A percentile compares a stretch with the other conserved stretches of the same genome.
These are phyloP conservation scores for Drosophila parthenogenetica DNA, from an alignment of 2,888 invertebrate species.

Conservation along the genomic window DNA sequence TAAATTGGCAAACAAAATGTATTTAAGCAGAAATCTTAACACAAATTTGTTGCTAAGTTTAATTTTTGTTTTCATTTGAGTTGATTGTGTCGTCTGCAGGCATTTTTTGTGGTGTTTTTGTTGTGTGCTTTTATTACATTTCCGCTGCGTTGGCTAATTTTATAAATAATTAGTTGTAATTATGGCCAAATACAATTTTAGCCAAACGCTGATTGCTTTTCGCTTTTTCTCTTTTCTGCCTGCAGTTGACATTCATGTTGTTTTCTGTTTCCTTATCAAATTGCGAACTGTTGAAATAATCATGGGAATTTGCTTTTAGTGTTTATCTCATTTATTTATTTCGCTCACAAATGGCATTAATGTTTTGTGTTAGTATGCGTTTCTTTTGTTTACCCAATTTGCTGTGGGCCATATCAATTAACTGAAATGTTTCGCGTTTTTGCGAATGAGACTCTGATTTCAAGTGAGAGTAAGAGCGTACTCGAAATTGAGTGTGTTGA, in stretches of 20 bases:
- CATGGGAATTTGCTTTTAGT: constrained; percentile 23
- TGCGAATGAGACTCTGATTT: neutral
- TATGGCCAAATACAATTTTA: constrained; percentile 39
- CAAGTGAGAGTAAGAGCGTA: neutral
- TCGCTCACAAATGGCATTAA: constrained; percentile 19
- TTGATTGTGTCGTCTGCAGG: constrained; percentile 45
- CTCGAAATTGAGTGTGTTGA: constrained; percentile 7
- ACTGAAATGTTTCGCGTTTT: constrained; percentile 45
- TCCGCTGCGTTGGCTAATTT: constrained; percentile 51
- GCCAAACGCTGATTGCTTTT: constrained; percentile 25
- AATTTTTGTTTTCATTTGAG: too few relatives aligned
- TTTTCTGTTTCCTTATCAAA: neutral
- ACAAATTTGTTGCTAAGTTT: constrained; percentile 24
- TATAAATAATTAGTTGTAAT: constrained; percentile 69
- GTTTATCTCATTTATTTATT: constrained; percentile 22
- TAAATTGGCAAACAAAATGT: constrained; percentile 40
- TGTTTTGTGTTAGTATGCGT: constrained; percentile 21
- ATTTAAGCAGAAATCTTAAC: constrained; percentile 37
- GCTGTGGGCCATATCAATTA: constrained; percentile 68
- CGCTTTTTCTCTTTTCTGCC: neutral
- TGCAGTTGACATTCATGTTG: constrained; percentile 30
- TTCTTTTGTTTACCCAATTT: constrained; percentile 27
- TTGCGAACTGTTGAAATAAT: constrained; percentile 16
- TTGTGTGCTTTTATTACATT: constrained; percentile 14
- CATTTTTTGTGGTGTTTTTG: constrained; percentile 11